phyloP scores from a whole-genome alignment of 2,888 invertebrate species.

The Diachrysia chrysitis region DNA sequence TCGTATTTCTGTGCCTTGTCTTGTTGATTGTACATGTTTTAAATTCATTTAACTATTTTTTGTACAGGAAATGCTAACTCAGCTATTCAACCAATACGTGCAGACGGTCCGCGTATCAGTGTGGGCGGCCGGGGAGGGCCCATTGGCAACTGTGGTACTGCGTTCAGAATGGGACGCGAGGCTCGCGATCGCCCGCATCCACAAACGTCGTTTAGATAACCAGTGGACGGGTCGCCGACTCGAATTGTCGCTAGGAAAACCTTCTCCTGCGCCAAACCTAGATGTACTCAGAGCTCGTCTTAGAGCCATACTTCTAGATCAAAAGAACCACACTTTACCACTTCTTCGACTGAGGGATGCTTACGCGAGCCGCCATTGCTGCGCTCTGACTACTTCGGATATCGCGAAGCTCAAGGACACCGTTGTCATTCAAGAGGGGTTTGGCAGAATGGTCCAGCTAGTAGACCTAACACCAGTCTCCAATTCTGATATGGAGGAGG shows the following conservation, averaged over 20 bases:
- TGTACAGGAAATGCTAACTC: slow-evolving; percentile 79
- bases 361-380: slow-evolving; percentile 94
- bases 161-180: slow-evolving; percentile 92
- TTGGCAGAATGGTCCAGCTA: slow-evolving; percentile 82
- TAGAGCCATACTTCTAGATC: slow-evolving; percentile 92
- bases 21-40: too few relatives aligned
- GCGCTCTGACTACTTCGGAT: slow-evolving; percentile 92
- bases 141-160: slow-evolving; percentile 92
- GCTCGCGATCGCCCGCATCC: slow-evolving; percentile 94
- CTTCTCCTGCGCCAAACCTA: slow-evolving; percentile 90
- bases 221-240: slow-evolving; percentile 92
- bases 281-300: slow-evolving; percentile 92
- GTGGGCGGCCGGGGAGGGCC: slow-evolving; percentile 82
- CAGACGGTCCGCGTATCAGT: slow-evolving; percentile 78
- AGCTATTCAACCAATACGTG: slow-evolving; percentile 81
- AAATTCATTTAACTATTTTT: slow-evolving; percentile 7
- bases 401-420: slow-evolving; percentile 93
- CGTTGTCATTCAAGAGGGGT: slow-evolving; percentile 84
- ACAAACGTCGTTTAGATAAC: slow-evolving; percentile 93
- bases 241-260: slow-evolving; percentile 91
- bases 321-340: slow-evolving; percentile 92
- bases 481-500: slow-evolving; percentile 79
- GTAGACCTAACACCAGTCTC: slow-evolving; percentile 77
- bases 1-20: neutral
- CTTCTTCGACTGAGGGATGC: slow-evolving; percentile 95